Percentiles rank a stretch among this genome's conserved stretches.
Evolutionary conservation across 2,113 vertebrate species (phyloP).

Genomic region (Oncorhynchus gorbuscha): DNA sequence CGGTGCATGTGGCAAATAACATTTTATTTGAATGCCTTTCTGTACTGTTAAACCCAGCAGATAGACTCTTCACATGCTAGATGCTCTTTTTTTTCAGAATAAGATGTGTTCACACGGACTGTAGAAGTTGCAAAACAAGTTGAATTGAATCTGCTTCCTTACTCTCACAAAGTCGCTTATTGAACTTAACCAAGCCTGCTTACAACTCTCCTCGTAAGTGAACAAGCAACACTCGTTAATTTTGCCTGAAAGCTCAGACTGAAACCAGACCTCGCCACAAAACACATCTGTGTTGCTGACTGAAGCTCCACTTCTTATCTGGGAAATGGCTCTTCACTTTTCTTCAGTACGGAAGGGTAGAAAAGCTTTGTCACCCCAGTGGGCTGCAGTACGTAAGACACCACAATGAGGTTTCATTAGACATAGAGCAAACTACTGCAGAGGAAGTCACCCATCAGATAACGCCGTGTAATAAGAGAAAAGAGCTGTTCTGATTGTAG

Average conservation of each 20-base stretch:
- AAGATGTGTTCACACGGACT: neutral
- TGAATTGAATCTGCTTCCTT: no score
- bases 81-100: neutral
- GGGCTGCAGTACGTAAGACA: slow-evolving; percentile 5
- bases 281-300: neutral
- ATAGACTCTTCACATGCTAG: no score
- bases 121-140: neutral
- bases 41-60: no score
- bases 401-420: slow-evolving; percentile 34
- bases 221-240: neutral
- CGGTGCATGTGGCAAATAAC: no score
- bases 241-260: neutral
- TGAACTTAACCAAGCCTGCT: neutral
- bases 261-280: neutral
- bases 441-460: slow-evolving; percentile 57
- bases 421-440: slow-evolving; percentile 41
- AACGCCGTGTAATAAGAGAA: slow-evolving; percentile 48
- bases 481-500: slow-evolving; percentile 48
- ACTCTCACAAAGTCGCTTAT: neutral
- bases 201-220: neutral
- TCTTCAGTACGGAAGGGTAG: neutral
- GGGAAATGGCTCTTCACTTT: slow-evolving; percentile 15
- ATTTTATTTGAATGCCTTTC: no score
- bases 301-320: slow-evolving; percentile 32
- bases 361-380: slow-evolving; percentile 11